phyloP scores from a whole-genome alignment of 2,113 vertebrate species.

The Pogona vitticeps region DNA sequence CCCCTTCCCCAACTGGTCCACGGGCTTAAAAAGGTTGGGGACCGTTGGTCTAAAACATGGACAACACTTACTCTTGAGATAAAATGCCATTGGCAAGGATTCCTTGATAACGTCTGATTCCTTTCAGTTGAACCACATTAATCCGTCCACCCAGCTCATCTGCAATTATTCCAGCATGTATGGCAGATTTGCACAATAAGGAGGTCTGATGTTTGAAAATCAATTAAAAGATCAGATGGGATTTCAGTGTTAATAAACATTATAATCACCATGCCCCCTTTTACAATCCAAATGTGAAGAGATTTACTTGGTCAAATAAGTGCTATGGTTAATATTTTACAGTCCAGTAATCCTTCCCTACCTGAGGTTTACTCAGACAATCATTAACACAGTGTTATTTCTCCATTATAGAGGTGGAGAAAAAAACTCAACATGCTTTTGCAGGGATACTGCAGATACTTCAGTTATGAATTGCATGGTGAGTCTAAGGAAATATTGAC shows the following conservation, averaged over 20 bases:
- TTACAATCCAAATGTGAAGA: neutral
- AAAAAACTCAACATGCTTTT: no score
- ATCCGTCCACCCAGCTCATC: slow-evolving; percentile 85
- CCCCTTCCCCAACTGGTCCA: no score
- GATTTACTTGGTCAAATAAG: neutral
- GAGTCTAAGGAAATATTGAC: neutral
- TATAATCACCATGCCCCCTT: neutral
- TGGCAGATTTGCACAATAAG: slow-evolving; percentile 85
- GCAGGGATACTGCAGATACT: neutral
- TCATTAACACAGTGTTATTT: neutral
- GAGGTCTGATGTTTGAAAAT: slow-evolving; percentile 81
- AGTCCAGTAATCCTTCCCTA: neutral
- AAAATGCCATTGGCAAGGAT: slow-evolving; percentile 80
- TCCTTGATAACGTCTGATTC: slow-evolving; percentile 80
- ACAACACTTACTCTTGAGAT: slow-evolving; percentile 81
- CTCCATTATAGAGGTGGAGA: neutral
- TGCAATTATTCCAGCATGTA: slow-evolving; percentile 83
- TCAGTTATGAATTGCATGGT: neutral
- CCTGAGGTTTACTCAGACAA: neutral
- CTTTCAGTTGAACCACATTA: slow-evolving; percentile 78
- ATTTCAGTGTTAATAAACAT: neutral
- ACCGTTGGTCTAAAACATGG: no score
- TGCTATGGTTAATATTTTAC: slow-evolving; percentile 24
- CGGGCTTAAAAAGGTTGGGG: no score
- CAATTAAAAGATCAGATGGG: neutral